Conservation (phyloP, 2,888 invertebrate species). For the Mystacides longicornis region DNA sequence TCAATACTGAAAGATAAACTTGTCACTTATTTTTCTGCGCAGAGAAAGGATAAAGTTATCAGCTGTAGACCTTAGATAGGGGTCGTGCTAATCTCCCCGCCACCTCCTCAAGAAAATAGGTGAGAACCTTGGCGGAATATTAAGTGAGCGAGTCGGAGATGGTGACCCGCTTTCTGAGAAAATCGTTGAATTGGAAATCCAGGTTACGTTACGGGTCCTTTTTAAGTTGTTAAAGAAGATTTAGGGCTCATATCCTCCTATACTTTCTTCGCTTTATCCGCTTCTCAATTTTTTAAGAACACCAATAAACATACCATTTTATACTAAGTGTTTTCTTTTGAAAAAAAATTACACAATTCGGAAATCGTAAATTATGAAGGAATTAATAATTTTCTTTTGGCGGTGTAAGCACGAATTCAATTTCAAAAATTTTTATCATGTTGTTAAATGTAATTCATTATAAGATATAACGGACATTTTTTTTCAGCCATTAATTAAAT, state of each 20-base stretch:
- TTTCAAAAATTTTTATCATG: too few species aligned
- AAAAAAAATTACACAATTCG: too few species aligned
- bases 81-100: not conserved
- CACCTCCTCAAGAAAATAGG: not conserved
- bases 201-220: not conserved
- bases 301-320: too few species aligned
- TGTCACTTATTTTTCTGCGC: not conserved
- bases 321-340: too few species aligned
- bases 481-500: too few species aligned
- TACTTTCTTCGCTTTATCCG: not conserved
- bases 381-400: too few species aligned
- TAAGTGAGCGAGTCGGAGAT: not conserved
- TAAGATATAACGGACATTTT: too few species aligned
- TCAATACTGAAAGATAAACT: not conserved
- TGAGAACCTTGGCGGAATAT: not conserved
- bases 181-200: not conserved
- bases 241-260: not conserved
- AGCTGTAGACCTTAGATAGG: not conserved
- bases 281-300: too few species aligned
- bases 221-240: not conserved
- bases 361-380: too few species aligned
- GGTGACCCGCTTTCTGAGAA: not conserved
- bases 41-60: not conserved
- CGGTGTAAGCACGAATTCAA: too few species aligned
- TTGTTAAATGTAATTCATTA: too few species aligned